Evolutionary conservation across 2,888 invertebrate species (phyloP).

Genomic region (Tetheella fluctuosa): DNA sequence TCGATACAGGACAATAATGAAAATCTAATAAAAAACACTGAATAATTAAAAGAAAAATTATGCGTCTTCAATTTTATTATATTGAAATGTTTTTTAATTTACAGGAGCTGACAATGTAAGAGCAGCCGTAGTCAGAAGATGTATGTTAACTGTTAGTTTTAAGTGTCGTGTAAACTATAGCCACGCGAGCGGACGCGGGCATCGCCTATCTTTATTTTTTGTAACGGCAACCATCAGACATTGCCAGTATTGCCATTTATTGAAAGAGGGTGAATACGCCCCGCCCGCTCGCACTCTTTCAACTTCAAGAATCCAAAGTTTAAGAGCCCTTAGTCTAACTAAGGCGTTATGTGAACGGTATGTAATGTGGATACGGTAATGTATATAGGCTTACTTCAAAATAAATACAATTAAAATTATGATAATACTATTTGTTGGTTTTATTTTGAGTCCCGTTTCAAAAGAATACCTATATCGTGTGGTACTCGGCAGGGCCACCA

Average conservation of each 20-base stretch:
- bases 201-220: constrained; percentile 13
- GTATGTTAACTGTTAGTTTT: constrained; percentile 55
- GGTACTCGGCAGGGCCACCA: too few relatives aligned
- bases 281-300: constrained; percentile 27
- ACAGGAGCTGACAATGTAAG: constrained; percentile 85
- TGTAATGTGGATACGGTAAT: constrained; percentile 43
- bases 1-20: too few relatives aligned
- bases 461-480: too few relatives aligned
- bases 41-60: too few relatives aligned
- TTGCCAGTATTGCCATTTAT: background rate
- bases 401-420: constrained; percentile 45
- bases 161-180: constrained; percentile 53
- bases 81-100: constrained; percentile 28
- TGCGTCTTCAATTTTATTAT: too few relatives aligned
- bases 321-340: background rate
- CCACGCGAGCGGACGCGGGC: constrained; percentile 15
- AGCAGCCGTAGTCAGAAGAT: constrained; percentile 51
- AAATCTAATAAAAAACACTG: too few relatives aligned
- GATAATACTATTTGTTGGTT: constrained; percentile 31
- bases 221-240: background rate
- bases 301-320: constrained; percentile 39
- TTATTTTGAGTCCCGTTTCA: constrained; percentile 17
- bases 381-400: constrained; percentile 66
- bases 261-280: constrained; percentile 11
- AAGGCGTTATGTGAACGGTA: constrained; percentile 17